A percentile compares a stretch with the other conserved stretches of the same genome.
phyloP scores from a whole-genome alignment of 2,113 vertebrate genomes.

The Myotis lucifugus region DNA sequence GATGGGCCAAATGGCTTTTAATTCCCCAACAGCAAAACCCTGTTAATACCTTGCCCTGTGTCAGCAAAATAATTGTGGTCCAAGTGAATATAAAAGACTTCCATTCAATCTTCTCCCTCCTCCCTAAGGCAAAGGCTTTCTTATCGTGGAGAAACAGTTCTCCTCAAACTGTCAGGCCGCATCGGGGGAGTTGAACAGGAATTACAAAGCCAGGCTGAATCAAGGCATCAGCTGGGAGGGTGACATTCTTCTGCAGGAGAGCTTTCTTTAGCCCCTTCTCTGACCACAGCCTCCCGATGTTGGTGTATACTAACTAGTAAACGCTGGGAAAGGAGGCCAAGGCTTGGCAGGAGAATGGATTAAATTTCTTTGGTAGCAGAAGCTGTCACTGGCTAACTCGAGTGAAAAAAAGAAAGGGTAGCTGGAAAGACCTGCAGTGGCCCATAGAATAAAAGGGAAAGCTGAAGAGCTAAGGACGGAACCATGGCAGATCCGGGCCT shows the following conservation, averaged over 20 bases:
- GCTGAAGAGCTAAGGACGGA: neutral
- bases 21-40: conserved; percentile 83
- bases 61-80: conserved; percentile 86
- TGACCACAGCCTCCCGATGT: neutral
- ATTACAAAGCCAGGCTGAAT: conserved; percentile 73
- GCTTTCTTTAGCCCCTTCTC: neutral
- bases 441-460: neutral
- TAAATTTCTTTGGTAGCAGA: conserved; percentile 30
- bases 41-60: conserved; percentile 86
- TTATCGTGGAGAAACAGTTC: conserved; percentile 86
- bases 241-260: conserved; percentile 60
- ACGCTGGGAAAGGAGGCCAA: neutral
- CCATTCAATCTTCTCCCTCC: conserved; percentile 84
- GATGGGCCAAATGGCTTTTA: conserved; percentile 78
- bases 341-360: conserved; percentile 16
- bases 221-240: conserved; percentile 71
- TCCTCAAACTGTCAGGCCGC: conserved; percentile 76
- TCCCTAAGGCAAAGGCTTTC: conserved; percentile 85
- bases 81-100: conserved; percentile 87
- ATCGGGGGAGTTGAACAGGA: conserved; percentile 83
- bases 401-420: neutral
- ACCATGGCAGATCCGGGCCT: neutral
- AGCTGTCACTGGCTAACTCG: neutral
- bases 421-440: neutral
- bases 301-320: neutral